A percentile compares a stretch with the other conserved stretches of the same genome.
These are phyloP conservation scores for Psammodynastes pulverulentus DNA, from an alignment of 2,113 vertebrate species.

Conservation along the genomic window DNA sequence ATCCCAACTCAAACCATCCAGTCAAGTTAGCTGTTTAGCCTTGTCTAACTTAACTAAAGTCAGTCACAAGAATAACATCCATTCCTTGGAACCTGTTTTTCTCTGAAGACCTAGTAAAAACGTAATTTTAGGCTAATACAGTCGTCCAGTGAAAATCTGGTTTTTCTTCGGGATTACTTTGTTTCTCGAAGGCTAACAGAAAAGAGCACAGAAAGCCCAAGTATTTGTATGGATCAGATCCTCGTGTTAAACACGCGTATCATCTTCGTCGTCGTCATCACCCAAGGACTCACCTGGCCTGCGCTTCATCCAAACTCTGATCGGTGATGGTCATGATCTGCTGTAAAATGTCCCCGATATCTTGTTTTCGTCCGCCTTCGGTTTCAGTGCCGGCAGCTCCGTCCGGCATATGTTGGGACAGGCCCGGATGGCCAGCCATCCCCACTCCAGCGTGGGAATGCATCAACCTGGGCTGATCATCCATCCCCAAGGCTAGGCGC, in stretches of 20 bases:
- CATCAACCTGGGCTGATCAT: conserved; percentile 95
- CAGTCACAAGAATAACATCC: background rate
- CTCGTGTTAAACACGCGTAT: background rate
- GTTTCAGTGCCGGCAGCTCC: conserved; percentile 85
- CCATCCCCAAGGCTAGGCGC: conserved; percentile 75
- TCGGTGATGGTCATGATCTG: conserved; percentile 99
- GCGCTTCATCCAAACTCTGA: conserved; percentile 97
- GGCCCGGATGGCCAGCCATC: conserved; percentile 92
- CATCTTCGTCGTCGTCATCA: background rate
- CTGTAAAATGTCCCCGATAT: conserved; percentile 99
- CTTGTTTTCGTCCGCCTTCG: conserved; percentile 90
- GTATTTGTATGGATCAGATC: conserved; percentile 36
- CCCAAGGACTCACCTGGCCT: conserved; percentile 87
- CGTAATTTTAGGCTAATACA: background rate
- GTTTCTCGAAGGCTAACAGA: conserved; percentile 43
- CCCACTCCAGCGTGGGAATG: conserved; percentile 91
- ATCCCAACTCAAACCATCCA: background rate
- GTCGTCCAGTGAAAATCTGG: conserved; percentile 36
- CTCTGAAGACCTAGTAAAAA: background rate
- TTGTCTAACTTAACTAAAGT: conserved; percentile 27
- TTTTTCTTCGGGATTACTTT: conserved; percentile 47
- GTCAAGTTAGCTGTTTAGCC: conserved; percentile 49
- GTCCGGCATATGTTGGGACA: conserved; percentile 93
- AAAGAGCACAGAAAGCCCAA: conserved; percentile 45
- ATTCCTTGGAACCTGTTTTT: background rate